phyloP scores from a whole-genome alignment of 2,113 vertebrate species.

The Pachyramphus minor region DNA sequence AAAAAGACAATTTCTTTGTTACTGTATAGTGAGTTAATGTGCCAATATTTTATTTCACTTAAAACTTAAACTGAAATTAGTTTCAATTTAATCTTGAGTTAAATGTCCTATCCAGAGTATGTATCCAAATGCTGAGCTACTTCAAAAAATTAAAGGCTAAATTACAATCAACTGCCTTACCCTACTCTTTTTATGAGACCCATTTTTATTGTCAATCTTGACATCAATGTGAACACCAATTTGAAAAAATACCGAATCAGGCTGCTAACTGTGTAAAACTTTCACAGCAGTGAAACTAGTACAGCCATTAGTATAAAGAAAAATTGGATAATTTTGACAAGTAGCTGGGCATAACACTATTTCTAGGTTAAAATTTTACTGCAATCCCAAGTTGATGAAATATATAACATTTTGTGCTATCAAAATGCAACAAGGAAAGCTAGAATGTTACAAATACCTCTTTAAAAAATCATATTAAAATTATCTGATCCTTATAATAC shows the following conservation, averaged over 20 bases:
- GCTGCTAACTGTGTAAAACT: neutral
- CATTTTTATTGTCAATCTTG: neutral
- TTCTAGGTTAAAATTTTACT: neutral
- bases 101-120: neutral
- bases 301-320: neutral
- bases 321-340: neutral
- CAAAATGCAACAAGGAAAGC: neutral
- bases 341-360: neutral
- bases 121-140: neutral
- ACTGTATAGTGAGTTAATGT: neutral
- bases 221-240: neutral
- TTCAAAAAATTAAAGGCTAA: neutral
- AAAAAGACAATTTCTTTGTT: neutral
- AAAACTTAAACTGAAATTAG: neutral
- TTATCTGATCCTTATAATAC: neutral
- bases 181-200: neutral
- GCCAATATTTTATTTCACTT: neutral
- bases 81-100: neutral
- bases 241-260: neutral
- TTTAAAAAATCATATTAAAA: neutral
- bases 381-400: neutral
- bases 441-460: neutral
- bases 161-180: neutral
- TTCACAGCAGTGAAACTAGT: neutral
- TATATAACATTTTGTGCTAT: neutral